phyloP scores from a whole-genome alignment of 35 echinoderm and acorn worm species.

The Ptychodera flava region DNA sequence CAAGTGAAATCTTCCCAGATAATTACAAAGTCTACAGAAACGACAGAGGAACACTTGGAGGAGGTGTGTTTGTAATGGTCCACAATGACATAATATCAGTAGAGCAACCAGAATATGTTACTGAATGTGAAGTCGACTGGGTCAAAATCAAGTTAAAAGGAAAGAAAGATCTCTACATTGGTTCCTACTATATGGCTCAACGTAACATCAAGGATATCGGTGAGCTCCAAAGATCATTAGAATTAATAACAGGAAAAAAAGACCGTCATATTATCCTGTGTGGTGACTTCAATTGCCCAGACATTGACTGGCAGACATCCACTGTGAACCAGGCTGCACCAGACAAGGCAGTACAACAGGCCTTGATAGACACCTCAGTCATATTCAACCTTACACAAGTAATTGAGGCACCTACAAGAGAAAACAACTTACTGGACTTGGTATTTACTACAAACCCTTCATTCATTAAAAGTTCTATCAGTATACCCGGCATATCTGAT shows the following conservation, averaged over 20 bases:
- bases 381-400: too few species aligned
- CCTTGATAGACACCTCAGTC: too few species aligned
- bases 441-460: too few species aligned
- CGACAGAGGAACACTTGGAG: slow-evolving; percentile 19
- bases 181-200: slow-evolving; percentile 46
- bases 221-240: slow-evolving; percentile 8
- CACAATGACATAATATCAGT: background rate
- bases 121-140: slow-evolving; percentile 20
- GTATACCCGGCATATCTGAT: slow-evolving; percentile 20
- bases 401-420: too few species aligned
- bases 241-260: background rate
- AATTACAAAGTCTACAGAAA: slow-evolving; percentile 25
- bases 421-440: too few species aligned
- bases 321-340: too few species aligned
- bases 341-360: too few species aligned
- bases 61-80: slow-evolving; percentile 30
- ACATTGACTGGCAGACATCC: too few species aligned
- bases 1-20: slow-evolving; percentile 15
- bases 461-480: too few species aligned
- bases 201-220: slow-evolving; percentile 15
- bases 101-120: background rate
- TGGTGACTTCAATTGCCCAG: too few species aligned
- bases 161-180: slow-evolving; percentile 28
- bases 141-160: slow-evolving; percentile 27
- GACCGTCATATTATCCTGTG: too few species aligned